Base-by-base conservation (phyloP, 2,888 invertebrate species). In the Euzophera pinguis region DNA sequence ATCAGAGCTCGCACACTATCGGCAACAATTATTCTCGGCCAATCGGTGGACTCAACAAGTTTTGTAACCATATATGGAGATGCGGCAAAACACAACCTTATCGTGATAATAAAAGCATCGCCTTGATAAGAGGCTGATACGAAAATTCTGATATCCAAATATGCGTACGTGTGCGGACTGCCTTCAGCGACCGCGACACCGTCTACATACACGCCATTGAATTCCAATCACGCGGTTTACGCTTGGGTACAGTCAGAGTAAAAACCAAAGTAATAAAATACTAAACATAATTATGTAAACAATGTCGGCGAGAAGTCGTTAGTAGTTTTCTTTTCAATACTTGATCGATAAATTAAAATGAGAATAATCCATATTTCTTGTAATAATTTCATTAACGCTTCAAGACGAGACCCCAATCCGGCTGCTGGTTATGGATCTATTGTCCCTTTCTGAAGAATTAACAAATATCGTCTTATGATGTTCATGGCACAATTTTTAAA, bases 41-140 rank as follows among this genome's bases (percentile, higher is more conserved):
- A 94, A 94, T 94, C 89, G 91, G 86, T 34, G 81, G 87, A 88
- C 92, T 92, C 70, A 71, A 78, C 76, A 84, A 78, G 80, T 84
- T 86, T 86, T 93, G 93, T 94, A 92, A 93, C 95, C 94, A 93
- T 94, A 94, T 94, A 94, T 93, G 94, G 94, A 91, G 92, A 92
- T 91, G 89, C 71, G 71, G 75, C 70, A 70, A 65, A 68, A 70
- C 64, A 65, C 71, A 73, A 67, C 73, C 69, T 61, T 67, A 71
- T 77, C 73, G 75, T 68, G 63, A 56, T 83, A 78, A 83, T 84
- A 76, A 63, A 69, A 62, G 65, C 64, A 68, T 71, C 72, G 68
- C 66, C 66, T 69, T 78, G 84, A 86, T 85, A 86, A 81, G 58
- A 58, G 43, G 13, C 48, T 16, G 42, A 14, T 22, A 12, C 37